Evolutionary conservation across 2,113 vertebrate species (phyloP).

Genomic region (Platysteira castanea): DNA sequence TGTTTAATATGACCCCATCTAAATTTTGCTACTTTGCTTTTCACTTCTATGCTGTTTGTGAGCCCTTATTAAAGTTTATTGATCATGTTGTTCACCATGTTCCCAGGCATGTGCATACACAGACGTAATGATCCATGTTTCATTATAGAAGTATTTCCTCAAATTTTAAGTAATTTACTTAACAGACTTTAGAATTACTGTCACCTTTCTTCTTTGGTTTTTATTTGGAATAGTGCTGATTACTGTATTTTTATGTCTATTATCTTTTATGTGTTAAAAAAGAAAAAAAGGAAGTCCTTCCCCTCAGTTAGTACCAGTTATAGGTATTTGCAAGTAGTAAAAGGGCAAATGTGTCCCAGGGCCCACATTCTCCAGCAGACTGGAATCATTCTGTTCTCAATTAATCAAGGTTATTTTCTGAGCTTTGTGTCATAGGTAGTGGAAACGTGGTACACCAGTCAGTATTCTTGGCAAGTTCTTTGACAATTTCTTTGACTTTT

Average conservation of each 20-base stretch:
- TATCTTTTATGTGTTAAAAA: background rate
- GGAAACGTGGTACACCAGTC: background rate
- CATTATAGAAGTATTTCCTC: background rate
- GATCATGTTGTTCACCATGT: background rate
- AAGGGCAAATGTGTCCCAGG: background rate
- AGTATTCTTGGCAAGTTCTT: background rate
- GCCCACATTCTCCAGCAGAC: background rate
- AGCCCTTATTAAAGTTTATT: background rate
- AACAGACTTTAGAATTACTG: background rate
- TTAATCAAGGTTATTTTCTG: background rate
- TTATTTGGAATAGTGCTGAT: background rate
- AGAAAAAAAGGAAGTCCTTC: background rate
- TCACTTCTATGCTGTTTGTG: background rate
- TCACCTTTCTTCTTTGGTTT: background rate
- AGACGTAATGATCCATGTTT: background rate
- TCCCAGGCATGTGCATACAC: background rate
- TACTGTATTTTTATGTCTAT: background rate
- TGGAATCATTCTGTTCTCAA: background rate
- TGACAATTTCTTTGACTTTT: background rate
- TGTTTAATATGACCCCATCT: background rate
- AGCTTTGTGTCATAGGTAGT: background rate
- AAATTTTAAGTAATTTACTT: background rate
- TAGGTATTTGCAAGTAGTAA: background rate
- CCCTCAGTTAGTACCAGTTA: background rate
- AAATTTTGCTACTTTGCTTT: background rate